Evolutionary conservation across 2,888 invertebrate genomes (phyloP).

Genomic region (Xylocampa areola): DNA sequence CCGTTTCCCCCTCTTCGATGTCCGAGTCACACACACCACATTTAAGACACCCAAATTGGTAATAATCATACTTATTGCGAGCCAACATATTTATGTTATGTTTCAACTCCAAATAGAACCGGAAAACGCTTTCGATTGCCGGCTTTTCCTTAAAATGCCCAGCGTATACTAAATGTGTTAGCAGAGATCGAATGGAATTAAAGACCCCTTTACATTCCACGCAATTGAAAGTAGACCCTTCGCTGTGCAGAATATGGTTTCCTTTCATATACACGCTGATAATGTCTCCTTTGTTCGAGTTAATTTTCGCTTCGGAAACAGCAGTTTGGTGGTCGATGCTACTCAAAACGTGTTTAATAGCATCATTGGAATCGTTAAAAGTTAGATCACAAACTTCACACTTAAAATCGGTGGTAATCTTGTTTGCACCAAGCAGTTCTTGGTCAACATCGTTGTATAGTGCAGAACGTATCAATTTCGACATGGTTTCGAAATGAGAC

Average conservation of each 20-base stretch:
- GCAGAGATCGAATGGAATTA: slow-evolving; percentile 78
- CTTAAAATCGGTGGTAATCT: slow-evolving; percentile 64
- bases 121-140: slow-evolving; percentile 78
- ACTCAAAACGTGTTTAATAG: slow-evolving; percentile 74
- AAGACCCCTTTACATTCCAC: slow-evolving; percentile 75
- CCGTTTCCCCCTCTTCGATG: slow-evolving; percentile 80
- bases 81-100: slow-evolving; percentile 84
- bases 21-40: slow-evolving; percentile 84
- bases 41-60: slow-evolving; percentile 79
- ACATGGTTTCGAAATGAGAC: slow-evolving; percentile 75
- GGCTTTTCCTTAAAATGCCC: slow-evolving; percentile 79
- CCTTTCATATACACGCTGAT: slow-evolving; percentile 85
- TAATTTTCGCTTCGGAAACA: slow-evolving; percentile 68
- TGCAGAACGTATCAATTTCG: slow-evolving; percentile 76
- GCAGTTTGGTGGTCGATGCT: slow-evolving; percentile 76
- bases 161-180: slow-evolving; percentile 81
- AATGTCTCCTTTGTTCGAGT: slow-evolving; percentile 77
- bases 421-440: slow-evolving; percentile 69
- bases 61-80: slow-evolving; percentile 82
- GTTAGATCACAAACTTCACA: slow-evolving; percentile 74
- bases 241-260: slow-evolving; percentile 78
- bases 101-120: slow-evolving; percentile 84
- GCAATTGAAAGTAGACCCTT: slow-evolving; percentile 79
- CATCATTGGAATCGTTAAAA: slow-evolving; percentile 70
- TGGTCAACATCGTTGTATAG: slow-evolving; percentile 71